Conservation (phyloP, 2,888 invertebrate genomes). For the Oligia latruncula region DNA sequence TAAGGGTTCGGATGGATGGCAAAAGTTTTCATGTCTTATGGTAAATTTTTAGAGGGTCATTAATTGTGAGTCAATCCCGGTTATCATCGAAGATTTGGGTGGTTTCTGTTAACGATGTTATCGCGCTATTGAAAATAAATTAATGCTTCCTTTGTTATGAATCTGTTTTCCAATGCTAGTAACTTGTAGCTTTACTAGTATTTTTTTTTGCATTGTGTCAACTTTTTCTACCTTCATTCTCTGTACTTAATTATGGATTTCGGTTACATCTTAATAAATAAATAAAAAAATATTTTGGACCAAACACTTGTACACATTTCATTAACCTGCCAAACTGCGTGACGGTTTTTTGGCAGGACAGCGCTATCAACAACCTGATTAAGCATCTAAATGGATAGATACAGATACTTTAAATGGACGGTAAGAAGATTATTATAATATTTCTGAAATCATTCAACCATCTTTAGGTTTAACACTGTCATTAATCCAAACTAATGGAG, state of each 20-base stretch:
- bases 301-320: too few relatives aligned
- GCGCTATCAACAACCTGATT: too few relatives aligned
- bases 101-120: constrained; percentile 17
- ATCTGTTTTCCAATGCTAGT: background rate
- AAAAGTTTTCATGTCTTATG: constrained; percentile 46
- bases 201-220: background rate
- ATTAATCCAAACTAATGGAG: constrained; percentile 6
- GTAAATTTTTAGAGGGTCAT: constrained; percentile 32
- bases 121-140: background rate
- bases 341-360: too few relatives aligned
- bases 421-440: background rate
- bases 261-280: background rate
- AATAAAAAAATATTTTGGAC: too few relatives aligned
- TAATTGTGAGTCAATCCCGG: constrained; percentile 4
- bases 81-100: constrained; percentile 32
- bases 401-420: too few relatives aligned
- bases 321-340: too few relatives aligned
- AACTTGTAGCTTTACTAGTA: background rate
- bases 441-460: background rate
- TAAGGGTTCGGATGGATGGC: constrained; percentile 35
- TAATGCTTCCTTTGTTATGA: background rate
- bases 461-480: background rate
- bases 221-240: too few relatives aligned
- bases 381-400: too few relatives aligned
- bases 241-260: background rate